Conservation (phyloP, 2,888 invertebrate genomes). For the Helicoverpa assulta region DNA sequence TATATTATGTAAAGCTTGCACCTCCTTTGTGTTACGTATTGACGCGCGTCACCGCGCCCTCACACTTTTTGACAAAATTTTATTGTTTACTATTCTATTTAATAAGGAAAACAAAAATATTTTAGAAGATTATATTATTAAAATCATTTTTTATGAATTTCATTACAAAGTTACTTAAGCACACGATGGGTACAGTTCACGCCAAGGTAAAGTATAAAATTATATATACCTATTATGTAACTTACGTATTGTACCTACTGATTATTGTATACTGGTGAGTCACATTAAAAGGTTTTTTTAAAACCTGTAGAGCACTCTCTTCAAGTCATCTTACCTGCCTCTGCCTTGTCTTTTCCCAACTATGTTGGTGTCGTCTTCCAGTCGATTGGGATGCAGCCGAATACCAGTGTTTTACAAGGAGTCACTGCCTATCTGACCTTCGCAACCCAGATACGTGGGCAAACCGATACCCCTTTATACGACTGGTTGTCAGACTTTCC, state of each 20-base stretch:
- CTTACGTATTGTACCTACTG: not conserved
- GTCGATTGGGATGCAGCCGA: too few relatives aligned
- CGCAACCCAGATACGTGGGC: too few relatives aligned
- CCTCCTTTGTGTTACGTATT: not conserved
- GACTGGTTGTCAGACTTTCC: too few relatives aligned
- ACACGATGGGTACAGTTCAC: conserved; percentile 82
- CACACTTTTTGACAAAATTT: conserved; percentile 4
- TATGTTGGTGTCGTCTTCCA: too few relatives aligned
- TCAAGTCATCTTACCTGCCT: too few relatives aligned
- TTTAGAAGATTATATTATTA: conserved; percentile 6
- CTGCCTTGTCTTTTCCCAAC: too few relatives aligned
- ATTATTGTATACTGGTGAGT: too few relatives aligned
- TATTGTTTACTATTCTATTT: conserved; percentile 20
- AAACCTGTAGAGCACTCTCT: not conserved
- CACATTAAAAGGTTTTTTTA: not conserved
- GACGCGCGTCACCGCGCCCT: not conserved
- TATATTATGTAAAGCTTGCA: not conserved
- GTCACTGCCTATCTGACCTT: too few relatives aligned
- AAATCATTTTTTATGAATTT: conserved; percentile 7
- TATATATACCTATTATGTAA: too few relatives aligned
- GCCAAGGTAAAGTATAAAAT: conserved; percentile 76
- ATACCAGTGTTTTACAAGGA: too few relatives aligned
- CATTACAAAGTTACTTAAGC: conserved; percentile 4
- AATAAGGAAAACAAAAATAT: conserved; percentile 5
- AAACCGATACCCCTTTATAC: too few relatives aligned